These are phyloP conservation scores for Cerastis rubricosa DNA, from an alignment of 2,888 invertebrate species.

Conservation along the genomic window DNA sequence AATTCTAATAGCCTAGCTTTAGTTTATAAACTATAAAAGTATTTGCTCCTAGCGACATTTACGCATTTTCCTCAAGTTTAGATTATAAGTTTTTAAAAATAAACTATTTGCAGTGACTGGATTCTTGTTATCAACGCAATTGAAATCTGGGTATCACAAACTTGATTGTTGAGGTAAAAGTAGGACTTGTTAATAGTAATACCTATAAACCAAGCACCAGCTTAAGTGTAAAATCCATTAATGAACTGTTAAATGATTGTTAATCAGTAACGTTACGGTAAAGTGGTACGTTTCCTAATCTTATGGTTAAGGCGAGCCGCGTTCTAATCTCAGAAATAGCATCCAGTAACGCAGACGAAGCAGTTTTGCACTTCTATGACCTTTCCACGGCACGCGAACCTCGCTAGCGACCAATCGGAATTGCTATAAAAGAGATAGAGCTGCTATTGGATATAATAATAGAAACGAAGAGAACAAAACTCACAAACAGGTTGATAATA, in stretches of 20 bases:
- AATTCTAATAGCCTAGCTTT: constrained; percentile 21
- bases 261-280: constrained; percentile 36
- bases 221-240: constrained; percentile 16
- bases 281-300: constrained; percentile 43
- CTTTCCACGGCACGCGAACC: constrained; percentile 67
- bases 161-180: constrained; percentile 1
- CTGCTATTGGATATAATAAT: constrained; percentile 24
- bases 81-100: constrained; percentile 19
- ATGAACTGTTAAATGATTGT: constrained; percentile 21
- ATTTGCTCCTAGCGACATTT: constrained; percentile 27
- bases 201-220: constrained; percentile 11
- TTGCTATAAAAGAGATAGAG: constrained; percentile 53
- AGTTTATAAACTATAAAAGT: constrained; percentile 23
- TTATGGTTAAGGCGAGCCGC: constrained; percentile 36
- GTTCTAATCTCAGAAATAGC: constrained; percentile 61
- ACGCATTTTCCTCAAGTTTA: constrained; percentile 31
- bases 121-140: constrained; percentile 21
- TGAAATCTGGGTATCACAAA: constrained; percentile 40
- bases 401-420: constrained; percentile 44
- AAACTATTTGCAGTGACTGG: background rate
- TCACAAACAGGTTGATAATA: constrained; percentile 30
- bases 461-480: constrained; percentile 35
- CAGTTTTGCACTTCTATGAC: constrained; percentile 67
- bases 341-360: constrained; percentile 50
- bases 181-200: constrained; percentile 12